These are phyloP conservation scores for Redunca redunca DNA, from an alignment of 2,113 vertebrate genomes.

Conservation along the genomic window DNA sequence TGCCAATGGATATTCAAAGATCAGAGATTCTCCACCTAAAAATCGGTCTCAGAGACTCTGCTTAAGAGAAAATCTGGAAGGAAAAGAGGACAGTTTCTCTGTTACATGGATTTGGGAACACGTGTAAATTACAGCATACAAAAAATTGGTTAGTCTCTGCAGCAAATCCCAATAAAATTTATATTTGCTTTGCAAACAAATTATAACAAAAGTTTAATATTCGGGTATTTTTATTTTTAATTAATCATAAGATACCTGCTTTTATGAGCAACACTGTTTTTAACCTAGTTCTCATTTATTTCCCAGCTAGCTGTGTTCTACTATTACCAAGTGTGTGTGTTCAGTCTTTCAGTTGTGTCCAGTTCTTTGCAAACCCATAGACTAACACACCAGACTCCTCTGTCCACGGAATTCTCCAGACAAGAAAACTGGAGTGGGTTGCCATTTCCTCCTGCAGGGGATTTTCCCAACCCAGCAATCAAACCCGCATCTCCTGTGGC, in stretches of 20 bases:
- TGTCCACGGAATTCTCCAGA: neutral
- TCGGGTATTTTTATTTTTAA: neutral
- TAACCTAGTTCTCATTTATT: neutral
- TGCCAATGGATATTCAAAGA: neutral
- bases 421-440: neutral
- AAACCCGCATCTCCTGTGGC: neutral
- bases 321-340: neutral
- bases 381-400: neutral
- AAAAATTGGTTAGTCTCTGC: neutral
- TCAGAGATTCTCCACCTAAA: neutral
- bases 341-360: neutral
- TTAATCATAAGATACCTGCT: neutral
- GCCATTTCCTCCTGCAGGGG: neutral
- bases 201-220: neutral
- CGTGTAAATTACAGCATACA: neutral
- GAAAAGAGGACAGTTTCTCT: neutral
- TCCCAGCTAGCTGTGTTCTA: neutral
- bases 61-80: neutral
- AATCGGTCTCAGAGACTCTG: neutral
- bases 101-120: neutral
- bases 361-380: neutral
- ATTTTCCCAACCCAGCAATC: neutral
- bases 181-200: constrained; percentile 8
- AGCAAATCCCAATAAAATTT: neutral
- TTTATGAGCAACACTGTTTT: neutral